Evolutionary conservation across 2,888 invertebrate genomes (phyloP), one percentile per base, ranked within the genome.

Genomic region (Chydorus sphaericus): DNA sequence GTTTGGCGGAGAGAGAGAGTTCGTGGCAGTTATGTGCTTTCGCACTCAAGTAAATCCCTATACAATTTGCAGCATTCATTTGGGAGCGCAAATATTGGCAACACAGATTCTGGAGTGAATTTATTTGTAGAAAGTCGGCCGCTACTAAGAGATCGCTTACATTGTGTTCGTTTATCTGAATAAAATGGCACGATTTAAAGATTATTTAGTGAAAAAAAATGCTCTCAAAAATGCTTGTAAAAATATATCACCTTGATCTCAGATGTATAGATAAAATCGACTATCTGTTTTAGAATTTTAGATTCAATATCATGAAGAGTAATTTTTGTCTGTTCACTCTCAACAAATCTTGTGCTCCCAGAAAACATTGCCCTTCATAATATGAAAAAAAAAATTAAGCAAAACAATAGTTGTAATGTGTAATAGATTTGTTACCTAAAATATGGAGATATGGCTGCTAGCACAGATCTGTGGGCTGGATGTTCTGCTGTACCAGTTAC

Each of bases 381-480:
- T 18, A n/a, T 55, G 3, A 28, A 28, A 29, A 23, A 18, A 28
- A 30, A 49, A 63, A 67, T 62, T 14, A 62, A 63, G 37, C 63
- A 65, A 18, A 61, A 59, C 57, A 66, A 65, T 66, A 66, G 65
- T n/a, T 65, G 18, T 31, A 30, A 18, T 30, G 20, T 1, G 6
- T 14, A 16, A 7, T 26, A 28, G 4, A 29, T 65, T 56, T 54
- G 57, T 39, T 58, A 64, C 65, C 62, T 67, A 60, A 73, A 73
- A 61, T 72, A 73, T 14, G 70, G 69, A 59, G 72, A 71, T 4
- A 70, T 68, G 16, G 71, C 70, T 51, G 72, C 69, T 5, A 73
- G 63, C 3, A 73, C 66, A 30, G 69, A 65, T 60, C 69, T 66
- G 60, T 73, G 73, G 30, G 70, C 71, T 54, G 59, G 57, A 29